Base-by-base conservation (phyloP, 2,888 invertebrate genomes). In the Cryptus viduatorius region DNA sequence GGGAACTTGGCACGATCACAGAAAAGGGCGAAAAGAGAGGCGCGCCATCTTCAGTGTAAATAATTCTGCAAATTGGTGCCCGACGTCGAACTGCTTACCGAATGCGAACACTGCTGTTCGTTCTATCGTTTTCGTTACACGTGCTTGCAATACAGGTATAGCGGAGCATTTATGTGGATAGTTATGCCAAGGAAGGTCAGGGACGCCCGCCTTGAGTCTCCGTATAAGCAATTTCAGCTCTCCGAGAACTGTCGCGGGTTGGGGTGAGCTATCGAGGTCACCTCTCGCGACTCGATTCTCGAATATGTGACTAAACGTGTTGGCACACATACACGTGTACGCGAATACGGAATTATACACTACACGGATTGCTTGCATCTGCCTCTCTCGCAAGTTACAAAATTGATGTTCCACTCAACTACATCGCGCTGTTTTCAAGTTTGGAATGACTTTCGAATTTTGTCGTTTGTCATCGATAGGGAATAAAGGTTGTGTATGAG, bases 131-230 rank as follows among this genome's bases (percentile, higher is more conserved):
- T 69, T 53, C 37, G 50, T 50, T 53, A 56, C 50, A 46, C 53
- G 4, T 56, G 37, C 4, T 14, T n/a, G 59, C 4, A 7, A 53
- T 50, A 7, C 19, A 10, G 7, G 29, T 42, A 37, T 24, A 53
- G 5, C n/a, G 19, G n/a, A 19, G 12, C 42, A 7, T 42, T 12
- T 81, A 37, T 50, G 69, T 12, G 42, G 1, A 14, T 16, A n/a
- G n/a, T 29, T 46, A 19, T 65, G 4, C 37, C 53, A 73, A n/a
- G 83, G 61, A 83, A 83, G 83, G 79, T 83, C 79, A 75, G 75
- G 79, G 79, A 79, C 61, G 73, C 73, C 82, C 64, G 69, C 61
- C 78, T 73, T 61, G 68, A 71, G 61, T 48, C 46, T 59, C 68
- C n/a, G 59, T 69, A 79, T 69, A 69, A 69, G 69, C 50, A 56